Evolutionary conservation across 1,140 invertebrate genomes (phyloP), one percentile per base, ranked within the genome.

Genomic region (Eupeodes corollae): DNA sequence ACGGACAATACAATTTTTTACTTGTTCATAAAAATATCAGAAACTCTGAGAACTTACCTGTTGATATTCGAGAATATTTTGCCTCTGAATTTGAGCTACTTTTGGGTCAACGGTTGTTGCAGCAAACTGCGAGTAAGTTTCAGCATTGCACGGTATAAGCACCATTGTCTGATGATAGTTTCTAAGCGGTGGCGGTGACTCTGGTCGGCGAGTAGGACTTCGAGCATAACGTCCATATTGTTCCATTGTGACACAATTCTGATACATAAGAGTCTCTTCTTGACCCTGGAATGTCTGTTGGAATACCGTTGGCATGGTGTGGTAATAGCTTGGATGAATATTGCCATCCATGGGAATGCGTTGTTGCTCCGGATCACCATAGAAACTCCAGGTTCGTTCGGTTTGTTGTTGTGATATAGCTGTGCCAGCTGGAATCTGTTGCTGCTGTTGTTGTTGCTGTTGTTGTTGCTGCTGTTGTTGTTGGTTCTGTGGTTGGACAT

Each of bases 151-250:
- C 1, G 83, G 83, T 30, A 86, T 82, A 42, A 85, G 76, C n/a
- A 82, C 79, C 73, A 86, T 80, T 1, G 83, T 82, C 52, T 82
- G 78, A 48, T 82, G 79, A 55, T 79, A 77, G 50, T 70, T 77
- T 21, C 77, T 70, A 13, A 79, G 72, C 6, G 79, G 79, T 0
- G 79, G 79, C 9, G 79, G 79, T 0, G 79, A 80, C 63, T 79
- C 76, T 0, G 79, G 78, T 16, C 79, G 59, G 13, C 77, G 56
- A 30, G 66, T 67, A 6, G 66, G 61, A 47, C 72, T 72, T 12
- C 73, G 59, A 1, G 63, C 63, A 18, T 59, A 67, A 34, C 61
- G 61, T 11, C 58, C 62, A 54, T 64, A 65, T 49, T 59, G 62
- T 52, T 66, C 62, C n/a, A 64, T 52, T 2, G 53, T 59, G 44